Evolutionary conservation across 2,797 vertebrate genomes (phyloP).

Genomic region (Pelodytes ibericus): DNA sequence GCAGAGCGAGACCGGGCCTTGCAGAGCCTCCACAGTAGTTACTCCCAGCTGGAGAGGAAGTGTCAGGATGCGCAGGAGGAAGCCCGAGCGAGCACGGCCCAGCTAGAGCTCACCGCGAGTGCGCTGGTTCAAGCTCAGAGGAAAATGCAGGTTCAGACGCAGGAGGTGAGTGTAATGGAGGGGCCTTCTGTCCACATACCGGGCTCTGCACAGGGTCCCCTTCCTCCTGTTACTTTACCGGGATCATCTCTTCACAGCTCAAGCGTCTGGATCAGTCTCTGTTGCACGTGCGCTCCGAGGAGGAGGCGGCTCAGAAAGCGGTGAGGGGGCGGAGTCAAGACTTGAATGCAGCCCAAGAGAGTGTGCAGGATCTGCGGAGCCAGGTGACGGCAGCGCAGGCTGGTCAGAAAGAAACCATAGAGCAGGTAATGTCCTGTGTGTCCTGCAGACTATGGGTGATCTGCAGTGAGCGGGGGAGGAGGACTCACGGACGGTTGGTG

Average conservation of each 20-base stretch:
- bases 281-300: conserved; percentile 58
- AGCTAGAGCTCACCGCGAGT: conserved; percentile 45
- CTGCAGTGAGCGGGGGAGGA: too few species aligned
- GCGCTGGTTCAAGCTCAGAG: conserved; percentile 48
- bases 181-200: too few species aligned
- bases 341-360: conserved; percentile 54
- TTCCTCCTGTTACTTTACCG: neutral
- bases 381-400: conserved; percentile 60
- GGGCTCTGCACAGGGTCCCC: neutral
- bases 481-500: too few species aligned
- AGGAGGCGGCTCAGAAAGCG: conserved; percentile 55
- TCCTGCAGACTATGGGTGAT: too few species aligned
- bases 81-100: conserved; percentile 24
- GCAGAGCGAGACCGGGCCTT: conserved; percentile 58
- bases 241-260: conserved; percentile 4
- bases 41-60: conserved; percentile 58
- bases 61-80: conserved; percentile 55
- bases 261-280: conserved; percentile 56
- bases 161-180: conserved; percentile 55
- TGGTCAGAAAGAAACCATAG: conserved; percentile 59
- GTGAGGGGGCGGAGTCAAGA: conserved; percentile 53
- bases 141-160: conserved; percentile 56
- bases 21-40: conserved; percentile 50
- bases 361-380: conserved; percentile 60
- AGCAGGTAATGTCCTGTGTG: conserved; percentile 62